Base-by-base conservation (phyloP, 2,797 vertebrate species). In the Phaenicophaeus curvirostris region DNA sequence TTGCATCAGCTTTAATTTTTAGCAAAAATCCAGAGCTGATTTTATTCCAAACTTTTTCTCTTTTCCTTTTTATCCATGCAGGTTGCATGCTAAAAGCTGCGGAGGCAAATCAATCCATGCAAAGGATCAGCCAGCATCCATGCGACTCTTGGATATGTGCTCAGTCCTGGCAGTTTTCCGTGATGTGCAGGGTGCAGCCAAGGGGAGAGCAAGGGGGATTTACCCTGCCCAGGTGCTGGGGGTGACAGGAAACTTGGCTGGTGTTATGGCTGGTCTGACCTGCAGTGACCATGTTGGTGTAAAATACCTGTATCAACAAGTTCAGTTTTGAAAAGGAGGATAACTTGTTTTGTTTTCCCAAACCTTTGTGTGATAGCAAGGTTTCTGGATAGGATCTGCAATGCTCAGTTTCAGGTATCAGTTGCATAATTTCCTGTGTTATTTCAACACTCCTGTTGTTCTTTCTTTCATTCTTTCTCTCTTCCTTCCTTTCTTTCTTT, bases 361-460 rank as follows among this genome's bases (percentile, higher is more conserved):
- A 61, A 66, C 74, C 86, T 89, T 23, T 74, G 90, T 82, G 55
- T 90, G 87, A 82, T 53, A 90, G 67, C 39, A 85, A 90, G 55
- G 73, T 87, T 93, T 93, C 87, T 7, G 54, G 93, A n/a, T 84
- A 51, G 89, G 79, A 83, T 88, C 93, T 94, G 88, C 73, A 72
- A 6, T 27, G 73, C 74, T 94, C 72, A 89, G 75, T 44, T 85
- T 94, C 89, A 96, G 93, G 92, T 96, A 96, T 96, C 84, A 62
- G 80, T 95, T 96, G 91, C 95, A 90, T 93, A 92, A 96, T 96
- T 95, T 95, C 92, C 92, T 95, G 90, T 87, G 71, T 76, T 90
- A 91, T 96, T 96, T 96, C 95, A 97, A 89, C 93, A 94, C 79
- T 41, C 73, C 21, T 51, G 37, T 30, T 57, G n/a, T 87, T 85